A percentile compares a stretch with the other conserved stretches of the same genome.
These are phyloP conservation scores for Rhagium mordax DNA, from an alignment of 2,888 invertebrate species.

Conservation along the genomic window DNA sequence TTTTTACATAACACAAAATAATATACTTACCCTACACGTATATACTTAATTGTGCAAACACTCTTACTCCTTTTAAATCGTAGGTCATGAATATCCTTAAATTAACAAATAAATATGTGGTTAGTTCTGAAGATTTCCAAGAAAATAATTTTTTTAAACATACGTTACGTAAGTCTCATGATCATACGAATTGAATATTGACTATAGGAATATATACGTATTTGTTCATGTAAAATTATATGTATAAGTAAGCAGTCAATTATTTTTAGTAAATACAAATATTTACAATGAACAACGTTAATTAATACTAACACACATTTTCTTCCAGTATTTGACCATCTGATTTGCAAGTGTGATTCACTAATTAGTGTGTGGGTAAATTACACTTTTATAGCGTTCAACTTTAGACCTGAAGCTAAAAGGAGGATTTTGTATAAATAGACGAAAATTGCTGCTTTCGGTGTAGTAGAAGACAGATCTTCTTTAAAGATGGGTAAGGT, in stretches of 20 bases:
- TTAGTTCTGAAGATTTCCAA: too few species aligned
- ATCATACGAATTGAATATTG: too few species aligned
- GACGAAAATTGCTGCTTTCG: not conserved
- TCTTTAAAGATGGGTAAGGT: not conserved
- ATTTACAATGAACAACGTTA: not conserved
- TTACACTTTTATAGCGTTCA: not conserved
- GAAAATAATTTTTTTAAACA: too few species aligned
- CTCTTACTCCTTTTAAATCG: too few species aligned
- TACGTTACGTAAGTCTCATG: too few species aligned
- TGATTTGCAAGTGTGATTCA: slow-evolving; percentile 4
- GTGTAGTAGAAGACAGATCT: not conserved
- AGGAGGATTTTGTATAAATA: not conserved
- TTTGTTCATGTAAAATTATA: not conserved
- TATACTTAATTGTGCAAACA: too few species aligned
- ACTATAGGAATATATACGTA: too few species aligned
- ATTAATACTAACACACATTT: slow-evolving; percentile 1
- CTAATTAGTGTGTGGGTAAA: not conserved
- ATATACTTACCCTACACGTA: too few species aligned
- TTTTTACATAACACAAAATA: too few species aligned
- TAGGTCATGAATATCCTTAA: too few species aligned
- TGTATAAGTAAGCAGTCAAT: not conserved
- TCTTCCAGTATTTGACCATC: not conserved
- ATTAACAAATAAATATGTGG: too few species aligned
- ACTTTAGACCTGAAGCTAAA: not conserved
- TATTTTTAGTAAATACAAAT: not conserved